phyloP scores from a whole-genome alignment of 2,797 vertebrate genomes.

The Aotus griseimembra region DNA sequence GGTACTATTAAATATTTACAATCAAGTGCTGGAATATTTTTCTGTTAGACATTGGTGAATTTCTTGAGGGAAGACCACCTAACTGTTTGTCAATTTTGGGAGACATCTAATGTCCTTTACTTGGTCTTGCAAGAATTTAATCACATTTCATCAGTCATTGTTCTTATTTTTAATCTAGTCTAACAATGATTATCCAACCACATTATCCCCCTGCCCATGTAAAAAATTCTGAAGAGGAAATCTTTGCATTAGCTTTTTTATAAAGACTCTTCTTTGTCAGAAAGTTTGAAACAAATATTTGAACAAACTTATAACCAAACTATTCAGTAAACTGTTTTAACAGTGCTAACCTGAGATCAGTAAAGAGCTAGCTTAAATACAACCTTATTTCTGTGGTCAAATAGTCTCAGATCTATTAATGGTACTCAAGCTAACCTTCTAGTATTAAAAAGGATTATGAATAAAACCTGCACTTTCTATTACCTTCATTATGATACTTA shows the following conservation, averaged over 20 bases:
- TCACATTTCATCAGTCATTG: neutral
- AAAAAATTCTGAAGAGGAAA: neutral
- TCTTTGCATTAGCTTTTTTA: neutral
- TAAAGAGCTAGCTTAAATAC: neutral
- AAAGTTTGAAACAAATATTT: conserved; percentile 16
- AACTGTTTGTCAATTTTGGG: neutral
- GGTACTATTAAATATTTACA: neutral
- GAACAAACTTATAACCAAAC: neutral
- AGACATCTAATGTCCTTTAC: neutral
- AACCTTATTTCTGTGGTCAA: neutral
- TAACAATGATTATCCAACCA: neutral
- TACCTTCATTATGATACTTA: neutral
- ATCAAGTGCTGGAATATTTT: neutral
- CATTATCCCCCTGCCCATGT: neutral
- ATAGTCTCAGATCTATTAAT: neutral
- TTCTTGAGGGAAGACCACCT: neutral
- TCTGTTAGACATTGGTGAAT: neutral
- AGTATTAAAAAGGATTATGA: neutral
- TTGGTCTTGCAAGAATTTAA: neutral
- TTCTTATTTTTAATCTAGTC: neutral
- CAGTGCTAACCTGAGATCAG: neutral
- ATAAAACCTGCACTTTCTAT: neutral
- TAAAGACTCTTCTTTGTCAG: neutral
- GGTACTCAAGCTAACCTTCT: neutral
- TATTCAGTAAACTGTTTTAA: neutral